Conservation (phyloP, 2,888 invertebrate genomes). For the Drosophila multiciliata region DNA sequence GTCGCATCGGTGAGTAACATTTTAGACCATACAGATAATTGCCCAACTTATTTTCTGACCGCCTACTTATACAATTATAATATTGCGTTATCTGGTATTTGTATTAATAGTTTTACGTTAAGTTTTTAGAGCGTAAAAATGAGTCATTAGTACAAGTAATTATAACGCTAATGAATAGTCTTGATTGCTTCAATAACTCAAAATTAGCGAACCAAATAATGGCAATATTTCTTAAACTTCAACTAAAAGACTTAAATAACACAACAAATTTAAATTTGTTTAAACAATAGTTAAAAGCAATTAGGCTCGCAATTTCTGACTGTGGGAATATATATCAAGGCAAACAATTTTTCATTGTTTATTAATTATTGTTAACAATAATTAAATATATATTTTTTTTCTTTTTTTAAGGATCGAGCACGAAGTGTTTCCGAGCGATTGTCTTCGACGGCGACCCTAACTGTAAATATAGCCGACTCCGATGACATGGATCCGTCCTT, state of each 20-base stretch:
- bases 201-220: neutral
- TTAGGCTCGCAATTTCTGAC: neutral
- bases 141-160: neutral
- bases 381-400: neutral
- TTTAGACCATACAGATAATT: slow-evolving; percentile 17
- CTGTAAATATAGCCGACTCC: slow-evolving; percentile 93
- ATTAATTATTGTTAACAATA: slow-evolving; percentile 1
- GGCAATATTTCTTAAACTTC: neutral
- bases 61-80: neutral
- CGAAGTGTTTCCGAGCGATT: slow-evolving; percentile 91
- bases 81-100: neutral
- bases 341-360: neutral
- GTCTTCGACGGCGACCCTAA: slow-evolving; percentile 93
- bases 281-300: neutral
- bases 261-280: neutral
- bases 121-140: slow-evolving; percentile 2
- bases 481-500: slow-evolving; percentile 97
- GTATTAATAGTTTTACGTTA: neutral
- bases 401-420: slow-evolving; percentile 90
- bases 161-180: neutral
- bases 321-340: neutral
- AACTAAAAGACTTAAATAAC: neutral
- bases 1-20: slow-evolving; percentile 92
- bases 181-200: neutral
- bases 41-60: neutral